These are phyloP conservation scores for Otolemur crassicaudatus DNA, from an alignment of 2,797 vertebrate genomes.

Conservation along the genomic window DNA sequence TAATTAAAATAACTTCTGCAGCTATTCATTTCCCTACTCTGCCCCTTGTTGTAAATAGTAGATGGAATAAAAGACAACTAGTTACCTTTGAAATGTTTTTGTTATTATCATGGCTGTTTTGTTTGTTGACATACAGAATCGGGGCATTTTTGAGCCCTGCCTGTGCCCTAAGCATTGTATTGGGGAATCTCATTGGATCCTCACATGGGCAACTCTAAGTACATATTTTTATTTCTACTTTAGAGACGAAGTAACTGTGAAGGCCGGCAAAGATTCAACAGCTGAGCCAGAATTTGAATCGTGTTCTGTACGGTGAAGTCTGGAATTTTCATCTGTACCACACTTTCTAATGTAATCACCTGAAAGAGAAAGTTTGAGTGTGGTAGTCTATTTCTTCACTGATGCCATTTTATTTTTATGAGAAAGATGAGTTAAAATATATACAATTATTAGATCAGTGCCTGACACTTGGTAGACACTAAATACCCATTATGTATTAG, in stretches of 20 bases:
- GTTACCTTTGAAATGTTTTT: background rate
- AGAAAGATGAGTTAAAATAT: background rate
- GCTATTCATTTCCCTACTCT: background rate
- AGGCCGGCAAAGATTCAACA: background rate
- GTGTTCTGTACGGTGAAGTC: background rate
- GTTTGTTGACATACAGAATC: background rate
- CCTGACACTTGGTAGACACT: background rate
- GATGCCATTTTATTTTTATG: background rate
- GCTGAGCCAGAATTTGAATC: background rate
- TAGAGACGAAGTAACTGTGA: background rate
- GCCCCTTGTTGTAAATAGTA: background rate
- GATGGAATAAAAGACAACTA: background rate
- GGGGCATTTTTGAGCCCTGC: background rate
- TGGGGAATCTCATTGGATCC: background rate
- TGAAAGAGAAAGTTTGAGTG: background rate
- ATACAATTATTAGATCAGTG: background rate
- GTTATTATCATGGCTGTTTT: background rate
- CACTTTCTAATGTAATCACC: background rate
- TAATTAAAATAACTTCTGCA: constrained; percentile 10
- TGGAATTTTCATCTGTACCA: background rate
- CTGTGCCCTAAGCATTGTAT: background rate
- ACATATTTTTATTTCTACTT: background rate
- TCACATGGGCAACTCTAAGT: background rate
- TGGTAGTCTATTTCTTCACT: background rate
- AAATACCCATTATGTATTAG: too few relatives aligned